phyloP scores from a whole-genome alignment of 2,797 vertebrate genomes.

The Somateria mollissima region DNA sequence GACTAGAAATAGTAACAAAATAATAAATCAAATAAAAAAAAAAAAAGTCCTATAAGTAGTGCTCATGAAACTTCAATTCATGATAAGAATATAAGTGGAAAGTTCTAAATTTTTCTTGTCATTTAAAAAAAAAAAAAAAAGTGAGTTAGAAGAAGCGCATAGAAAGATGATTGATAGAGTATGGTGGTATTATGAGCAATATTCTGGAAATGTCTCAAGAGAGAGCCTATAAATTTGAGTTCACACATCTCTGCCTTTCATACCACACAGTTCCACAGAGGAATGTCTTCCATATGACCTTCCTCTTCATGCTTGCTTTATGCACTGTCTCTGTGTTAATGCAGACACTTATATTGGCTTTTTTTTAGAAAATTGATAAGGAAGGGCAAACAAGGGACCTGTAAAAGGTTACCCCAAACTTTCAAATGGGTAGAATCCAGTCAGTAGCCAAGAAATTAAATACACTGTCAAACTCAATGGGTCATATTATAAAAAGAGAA shows the following conservation, averaged over 20 bases:
- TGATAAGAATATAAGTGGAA: slow-evolving; percentile 14
- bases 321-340: neutral
- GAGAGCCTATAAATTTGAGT: slow-evolving; percentile 41
- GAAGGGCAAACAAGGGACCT: neutral
- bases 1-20: neutral
- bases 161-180: slow-evolving; percentile 25
- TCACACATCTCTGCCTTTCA: slow-evolving; percentile 32
- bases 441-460: neutral
- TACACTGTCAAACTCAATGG: neutral
- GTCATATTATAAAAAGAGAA: neutral
- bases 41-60: neutral
- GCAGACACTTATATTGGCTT: neutral
- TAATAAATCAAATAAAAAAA: neutral
- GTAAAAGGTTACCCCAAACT: neutral
- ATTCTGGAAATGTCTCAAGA: slow-evolving; percentile 33
- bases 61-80: neutral
- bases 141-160: neutral
- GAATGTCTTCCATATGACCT: neutral
- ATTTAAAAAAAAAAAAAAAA: neutral
- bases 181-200: slow-evolving; percentile 14
- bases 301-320: neutral
- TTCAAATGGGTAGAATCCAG: neutral
- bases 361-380: neutral
- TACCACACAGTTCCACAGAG: neutral
- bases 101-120: neutral